Base-by-base conservation (phyloP, 2,797 vertebrate genomes). In the Selene dorsalis region DNA sequence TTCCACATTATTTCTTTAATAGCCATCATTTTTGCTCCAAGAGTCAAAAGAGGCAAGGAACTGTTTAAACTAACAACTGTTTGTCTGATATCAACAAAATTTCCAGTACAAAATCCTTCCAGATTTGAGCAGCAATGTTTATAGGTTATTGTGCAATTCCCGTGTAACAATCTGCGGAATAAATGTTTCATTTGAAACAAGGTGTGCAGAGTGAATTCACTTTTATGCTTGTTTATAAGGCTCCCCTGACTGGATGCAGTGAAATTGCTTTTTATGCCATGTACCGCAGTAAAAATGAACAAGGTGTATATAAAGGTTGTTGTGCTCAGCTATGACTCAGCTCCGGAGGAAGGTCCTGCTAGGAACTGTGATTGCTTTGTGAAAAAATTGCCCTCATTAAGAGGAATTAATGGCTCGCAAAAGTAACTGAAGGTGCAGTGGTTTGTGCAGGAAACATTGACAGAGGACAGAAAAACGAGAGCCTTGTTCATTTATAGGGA, bases 381-480 rank as follows among this genome's bases (percentile, higher is more conserved):
- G 74, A 82, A 91, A 87, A 72, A 89, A 87, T 70, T 81, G 77
- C 75, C 70, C 70, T 90, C 75, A 90, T 93, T 90, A 90, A 80
- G 10, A 9, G 48, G 68, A 92, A 90, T 80, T 87, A 89, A 89
- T 85, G 75, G 69, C 76, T 84, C 79, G 79, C 80, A 85, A 89
- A 87, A 88, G 73, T 72, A 87, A 81, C 48, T 65, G 73, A 77
- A 83, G 82, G 77, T 86, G 79, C 64, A 63, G 41, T n/a, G 64
- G 79, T 73, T 80, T 67, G 56, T 65, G 77, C 55, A 79, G 77
- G 84, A 89, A 91, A 90, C 72, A 79, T 60, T 74, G 76, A 86
- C 81, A 80, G 79, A 87, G 82, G 80, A 84, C 77, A 76, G 84
- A 80, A 84, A 91, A 91, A 84, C 43, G 6, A 58, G 43, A 81